Evolutionary conservation across 1,140 invertebrate species (phyloP).

Genomic region (Cotesia vestalis): DNA sequence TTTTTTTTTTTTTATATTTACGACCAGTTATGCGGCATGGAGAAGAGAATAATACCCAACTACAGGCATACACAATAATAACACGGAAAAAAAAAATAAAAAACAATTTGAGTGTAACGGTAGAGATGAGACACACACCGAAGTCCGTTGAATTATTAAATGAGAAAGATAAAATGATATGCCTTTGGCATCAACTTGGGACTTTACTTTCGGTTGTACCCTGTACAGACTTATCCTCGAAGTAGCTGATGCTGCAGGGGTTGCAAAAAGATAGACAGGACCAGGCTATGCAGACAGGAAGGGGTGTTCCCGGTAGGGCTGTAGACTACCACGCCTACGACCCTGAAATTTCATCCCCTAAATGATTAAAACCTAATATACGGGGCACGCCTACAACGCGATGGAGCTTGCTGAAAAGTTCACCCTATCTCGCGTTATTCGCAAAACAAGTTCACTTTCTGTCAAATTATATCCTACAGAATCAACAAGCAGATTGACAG

Average conservation of each 20-base stretch:
- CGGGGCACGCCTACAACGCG: conserved; percentile 59
- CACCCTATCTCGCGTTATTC: conserved; percentile 17
- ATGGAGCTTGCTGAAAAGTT: conserved; percentile 37
- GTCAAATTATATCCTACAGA: conserved; percentile 26
- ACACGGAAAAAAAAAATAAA: background rate
- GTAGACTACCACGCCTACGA: conserved; percentile 64
- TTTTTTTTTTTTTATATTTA: too few relatives aligned
- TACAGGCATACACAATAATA: background rate
- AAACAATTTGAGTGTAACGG: background rate
- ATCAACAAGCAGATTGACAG: background rate
- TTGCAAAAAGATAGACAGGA: conserved; percentile 40
- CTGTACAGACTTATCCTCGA: conserved; percentile 1
- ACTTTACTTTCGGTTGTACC: too few relatives aligned
- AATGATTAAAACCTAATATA: conserved; percentile 67
- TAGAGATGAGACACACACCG: too few relatives aligned
- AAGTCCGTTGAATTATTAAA: conserved; percentile 5
- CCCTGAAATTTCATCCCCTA: conserved; percentile 63
- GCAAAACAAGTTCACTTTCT: conserved; percentile 28
- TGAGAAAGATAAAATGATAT: conserved; percentile 20
- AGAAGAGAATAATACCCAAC: too few relatives aligned
- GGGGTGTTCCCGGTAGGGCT: conserved; percentile 60
- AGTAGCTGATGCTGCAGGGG: conserved; percentile 22
- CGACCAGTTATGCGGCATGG: too few relatives aligned
- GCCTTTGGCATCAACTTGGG: conserved; percentile 13
- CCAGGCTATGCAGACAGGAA: conserved; percentile 53